A percentile compares a stretch with the other conserved stretches of the same genome.
Conservation (phyloP, 2,113 vertebrate species). For the Microcebus lehilahytsara region DNA sequence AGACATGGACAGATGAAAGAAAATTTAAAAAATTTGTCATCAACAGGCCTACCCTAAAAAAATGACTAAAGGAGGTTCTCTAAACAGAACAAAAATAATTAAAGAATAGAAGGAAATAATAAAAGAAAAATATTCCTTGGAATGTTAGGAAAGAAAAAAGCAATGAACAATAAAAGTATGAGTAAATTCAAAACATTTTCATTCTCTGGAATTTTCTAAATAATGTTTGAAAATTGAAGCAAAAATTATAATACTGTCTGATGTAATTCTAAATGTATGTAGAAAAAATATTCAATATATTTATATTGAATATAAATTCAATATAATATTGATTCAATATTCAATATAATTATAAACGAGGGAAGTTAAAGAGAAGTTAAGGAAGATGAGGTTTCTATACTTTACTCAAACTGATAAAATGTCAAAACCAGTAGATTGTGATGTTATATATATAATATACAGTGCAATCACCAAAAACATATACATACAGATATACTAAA, state of each 20-base stretch:
- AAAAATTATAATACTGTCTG: not conserved
- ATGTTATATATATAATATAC: not conserved
- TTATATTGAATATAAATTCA: not conserved
- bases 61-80: not conserved
- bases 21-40: not conserved
- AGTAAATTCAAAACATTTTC: not conserved
- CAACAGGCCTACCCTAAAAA: not conserved
- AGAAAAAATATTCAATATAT: not conserved
- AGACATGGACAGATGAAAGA: not conserved
- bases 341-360: slow-evolving; percentile 1
- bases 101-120: slow-evolving; percentile 1
- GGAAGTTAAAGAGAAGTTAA: not conserved
- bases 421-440: not conserved
- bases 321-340: not conserved
- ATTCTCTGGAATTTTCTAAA: not conserved
- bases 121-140: not conserved
- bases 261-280: not conserved
- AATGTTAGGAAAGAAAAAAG: not conserved
- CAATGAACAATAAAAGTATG: not conserved
- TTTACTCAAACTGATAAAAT: not conserved
- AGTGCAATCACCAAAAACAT: not conserved
- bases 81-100: not conserved
- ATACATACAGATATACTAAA: not conserved
- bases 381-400: not conserved
- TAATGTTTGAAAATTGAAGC: not conserved